Evolutionary conservation across 2,113 vertebrate genomes (phyloP).

Genomic region (Clarias magur): DNA sequence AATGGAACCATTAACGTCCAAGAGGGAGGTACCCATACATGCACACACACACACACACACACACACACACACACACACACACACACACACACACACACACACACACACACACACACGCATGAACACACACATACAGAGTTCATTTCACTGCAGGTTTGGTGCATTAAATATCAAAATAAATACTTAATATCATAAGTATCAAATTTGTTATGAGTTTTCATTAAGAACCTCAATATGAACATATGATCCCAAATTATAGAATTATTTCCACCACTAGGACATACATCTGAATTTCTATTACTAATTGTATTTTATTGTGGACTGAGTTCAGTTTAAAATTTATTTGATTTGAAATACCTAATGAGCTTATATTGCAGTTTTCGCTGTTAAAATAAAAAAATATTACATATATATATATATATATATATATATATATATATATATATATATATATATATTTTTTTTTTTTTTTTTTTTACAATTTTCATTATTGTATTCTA

Average conservation of each 20-base stretch:
- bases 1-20: constrained; percentile 44
- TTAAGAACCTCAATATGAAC: neutral
- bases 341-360: neutral
- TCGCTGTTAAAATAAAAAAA: no score
- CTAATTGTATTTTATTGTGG: neutral
- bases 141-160: neutral
- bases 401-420: no score
- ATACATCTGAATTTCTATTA: neutral
- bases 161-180: neutral
- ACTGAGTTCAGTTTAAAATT: neutral
- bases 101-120: neutral
- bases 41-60: constrained; percentile 18
- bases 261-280: neutral
- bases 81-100: neutral
- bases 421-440: no score
- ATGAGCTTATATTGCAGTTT: neutral
- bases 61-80: constrained; percentile 25
- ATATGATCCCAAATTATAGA: neutral
- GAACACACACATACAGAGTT: neutral
- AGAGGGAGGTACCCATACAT: constrained; percentile 8
- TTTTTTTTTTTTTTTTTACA: neutral
- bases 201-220: neutral
- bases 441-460: no score
- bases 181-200: neutral
- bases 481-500: neutral